Evolutionary conservation across 2,797 vertebrate species (phyloP).

Genomic region (Falco peregrinus): DNA sequence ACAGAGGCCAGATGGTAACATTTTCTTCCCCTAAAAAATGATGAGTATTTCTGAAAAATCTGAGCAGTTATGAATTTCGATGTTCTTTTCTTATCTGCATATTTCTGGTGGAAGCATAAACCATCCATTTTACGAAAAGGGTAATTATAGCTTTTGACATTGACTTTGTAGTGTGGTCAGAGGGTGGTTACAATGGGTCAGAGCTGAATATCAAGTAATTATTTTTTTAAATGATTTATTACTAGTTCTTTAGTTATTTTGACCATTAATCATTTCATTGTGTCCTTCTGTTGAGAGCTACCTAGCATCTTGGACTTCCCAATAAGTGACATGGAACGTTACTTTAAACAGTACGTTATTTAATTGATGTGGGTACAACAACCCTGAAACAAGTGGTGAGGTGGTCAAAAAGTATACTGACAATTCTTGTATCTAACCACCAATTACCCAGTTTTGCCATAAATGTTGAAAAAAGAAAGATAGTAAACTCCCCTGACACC

Average conservation of each 20-base stretch:
- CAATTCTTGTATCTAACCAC: neutral
- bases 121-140: neutral
- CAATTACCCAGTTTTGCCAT: neutral
- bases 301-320: neutral
- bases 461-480: neutral
- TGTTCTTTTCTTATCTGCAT: constrained; percentile 12
- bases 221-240: neutral
- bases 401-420: neutral
- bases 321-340: neutral
- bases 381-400: neutral
- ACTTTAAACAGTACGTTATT: neutral
- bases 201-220: neutral
- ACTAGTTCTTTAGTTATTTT: neutral
- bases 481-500: neutral
- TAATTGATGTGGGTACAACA: neutral
- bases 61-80: neutral
- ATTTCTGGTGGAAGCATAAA: neutral
- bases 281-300: neutral
- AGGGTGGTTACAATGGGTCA: neutral
- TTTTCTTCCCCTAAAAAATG: neutral
- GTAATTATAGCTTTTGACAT: neutral
- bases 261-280: neutral
- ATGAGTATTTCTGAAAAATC: neutral
- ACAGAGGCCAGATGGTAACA: neutral
- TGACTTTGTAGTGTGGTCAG: neutral